Conservation (phyloP, 64 coral and sea anemone species). For the Montipora sp. region DNA sequence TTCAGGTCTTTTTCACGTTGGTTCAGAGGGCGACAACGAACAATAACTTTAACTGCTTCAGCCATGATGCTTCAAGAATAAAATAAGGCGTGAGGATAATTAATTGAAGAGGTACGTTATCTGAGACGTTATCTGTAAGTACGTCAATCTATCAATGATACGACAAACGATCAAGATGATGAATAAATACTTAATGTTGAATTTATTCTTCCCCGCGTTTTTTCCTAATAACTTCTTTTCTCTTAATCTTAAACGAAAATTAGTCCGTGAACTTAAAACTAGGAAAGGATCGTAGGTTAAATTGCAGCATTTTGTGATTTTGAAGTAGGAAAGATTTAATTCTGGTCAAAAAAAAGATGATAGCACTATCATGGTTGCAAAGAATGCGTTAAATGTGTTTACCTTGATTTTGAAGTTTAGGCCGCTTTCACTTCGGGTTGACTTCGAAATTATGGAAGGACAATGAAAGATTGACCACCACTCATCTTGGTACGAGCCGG, state of each 20-base stretch:
- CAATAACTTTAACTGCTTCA: slow-evolving; percentile 99
- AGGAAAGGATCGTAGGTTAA: too few species aligned
- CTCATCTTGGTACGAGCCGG: not conserved
- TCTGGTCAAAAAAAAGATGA: not conserved
- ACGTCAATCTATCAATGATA: not conserved
- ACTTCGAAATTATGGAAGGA: not conserved
- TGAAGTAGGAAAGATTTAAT: too few species aligned
- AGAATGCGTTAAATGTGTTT: not conserved
- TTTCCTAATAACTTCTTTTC: too few species aligned
- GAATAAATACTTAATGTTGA: too few species aligned
- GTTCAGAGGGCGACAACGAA: slow-evolving; percentile 94
- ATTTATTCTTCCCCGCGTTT: too few species aligned
- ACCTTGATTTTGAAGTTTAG: not conserved
- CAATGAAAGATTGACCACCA: not conserved
- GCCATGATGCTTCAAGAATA: slow-evolving; percentile 72
- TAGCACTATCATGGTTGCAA: not conserved
- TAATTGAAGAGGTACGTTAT: not conserved
- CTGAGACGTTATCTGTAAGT: not conserved
- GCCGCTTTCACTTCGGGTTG: not conserved
- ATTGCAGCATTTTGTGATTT: too few species aligned
- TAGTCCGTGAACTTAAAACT: too few species aligned
- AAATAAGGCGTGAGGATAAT: not conserved
- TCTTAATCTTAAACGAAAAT: too few species aligned
- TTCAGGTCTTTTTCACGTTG: slow-evolving; percentile 94
- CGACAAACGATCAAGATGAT: not conserved